Base-by-base conservation (phyloP, 2,888 invertebrate genomes). In the Plagodis pulveraria region DNA sequence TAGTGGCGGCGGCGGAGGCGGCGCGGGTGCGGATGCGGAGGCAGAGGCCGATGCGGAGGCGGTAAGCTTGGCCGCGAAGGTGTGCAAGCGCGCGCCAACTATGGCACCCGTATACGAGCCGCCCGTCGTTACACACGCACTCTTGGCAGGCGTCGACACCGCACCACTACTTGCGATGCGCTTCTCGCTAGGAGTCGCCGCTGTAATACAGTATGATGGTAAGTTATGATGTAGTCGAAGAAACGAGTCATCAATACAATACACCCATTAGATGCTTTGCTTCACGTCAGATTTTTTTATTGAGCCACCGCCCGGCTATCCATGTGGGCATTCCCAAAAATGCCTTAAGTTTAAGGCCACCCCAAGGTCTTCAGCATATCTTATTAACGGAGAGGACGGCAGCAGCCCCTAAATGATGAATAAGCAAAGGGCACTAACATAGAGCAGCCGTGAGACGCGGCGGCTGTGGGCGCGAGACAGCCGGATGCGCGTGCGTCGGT, bases 1-100 rank as follows among this genome's bases (percentile, higher is more conserved):
- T 10, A 58, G 67, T 62, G 49, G 59, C 61, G 62, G 38, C 66
- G 58, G 58, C 73, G 42, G 42, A 9, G 36, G 36, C 7, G 40
- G 40, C 40, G 40, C 10, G 40, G 40, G 5, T 40, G 40, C 40
- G 40, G 10, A 22, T 60, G 55, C 63, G 58, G 69, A 10, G 48
- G 78, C 69, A 50, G 80, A 22, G 22, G 22, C 22, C 1, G 22
- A 22, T 22, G 22, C 66, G 66, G 73, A 90, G 84, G 86, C 95
- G 7, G 95, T 95, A 56, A 96, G 91, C 84, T 96, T 96, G 56
- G 96, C 96, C 12, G 96, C 96, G 86, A 96, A 96, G 1, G 96
- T 95, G 86, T 95, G 95, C 49, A 94, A 93, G n/a, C 95, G 93
- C 54, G 93, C 92, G 70, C 94, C 93, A 56, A 94, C 91, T 12